Evolutionary conservation across 2,113 vertebrate genomes (phyloP).

Genomic region (Mus musculus): DNA sequence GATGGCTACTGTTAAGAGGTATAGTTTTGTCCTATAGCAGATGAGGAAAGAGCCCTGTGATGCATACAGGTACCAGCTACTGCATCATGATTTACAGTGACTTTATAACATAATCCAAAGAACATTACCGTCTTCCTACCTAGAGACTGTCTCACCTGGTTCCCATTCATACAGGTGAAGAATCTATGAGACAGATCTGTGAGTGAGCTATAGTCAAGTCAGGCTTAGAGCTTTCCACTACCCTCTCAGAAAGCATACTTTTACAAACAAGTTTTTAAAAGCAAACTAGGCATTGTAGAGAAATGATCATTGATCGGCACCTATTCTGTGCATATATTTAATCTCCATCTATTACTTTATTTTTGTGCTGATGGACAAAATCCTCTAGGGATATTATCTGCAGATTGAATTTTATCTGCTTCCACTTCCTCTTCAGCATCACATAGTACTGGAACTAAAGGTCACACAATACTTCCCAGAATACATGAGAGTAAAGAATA

Average conservation of each 20-base stretch:
- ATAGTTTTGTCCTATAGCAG: background rate
- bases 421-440: background rate
- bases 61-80: background rate
- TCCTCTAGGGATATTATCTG: background rate
- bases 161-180: background rate
- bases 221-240: background rate
- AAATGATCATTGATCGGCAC: background rate
- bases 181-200: background rate
- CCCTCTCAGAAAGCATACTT: background rate
- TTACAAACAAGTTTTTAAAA: background rate
- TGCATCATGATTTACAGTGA: background rate
- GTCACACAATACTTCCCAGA: background rate
- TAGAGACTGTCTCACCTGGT: background rate
- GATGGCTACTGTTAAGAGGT: background rate
- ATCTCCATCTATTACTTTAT: background rate
- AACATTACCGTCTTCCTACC: no score
- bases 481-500: background rate
- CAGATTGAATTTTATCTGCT: background rate
- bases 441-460: background rate
- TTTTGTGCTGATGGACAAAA: background rate
- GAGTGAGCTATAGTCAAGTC: background rate
- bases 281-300: background rate
- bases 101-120: background rate
- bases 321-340: background rate
- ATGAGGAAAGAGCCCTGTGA: background rate